These are phyloP conservation scores for Eustalomyia histrio DNA, from an alignment of 2,888 invertebrate genomes.

Conservation along the genomic window DNA sequence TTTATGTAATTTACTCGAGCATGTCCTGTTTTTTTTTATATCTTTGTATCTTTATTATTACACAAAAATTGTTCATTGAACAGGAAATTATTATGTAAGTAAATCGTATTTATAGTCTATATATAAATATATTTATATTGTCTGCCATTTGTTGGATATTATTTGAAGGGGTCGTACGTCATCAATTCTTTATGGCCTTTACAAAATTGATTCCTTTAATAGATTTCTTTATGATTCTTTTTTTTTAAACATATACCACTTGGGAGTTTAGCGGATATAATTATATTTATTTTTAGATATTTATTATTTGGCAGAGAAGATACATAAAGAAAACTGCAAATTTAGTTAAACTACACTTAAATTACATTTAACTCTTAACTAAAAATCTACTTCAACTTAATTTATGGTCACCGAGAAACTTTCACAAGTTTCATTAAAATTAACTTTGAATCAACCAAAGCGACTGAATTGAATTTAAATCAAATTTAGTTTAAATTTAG, in stretches of 20 bases:
- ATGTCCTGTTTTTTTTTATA: background rate
- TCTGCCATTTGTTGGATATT: conserved; percentile 21
- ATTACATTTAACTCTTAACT: no score
- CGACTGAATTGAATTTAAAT: no score
- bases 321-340: no score
- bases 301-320: no score
- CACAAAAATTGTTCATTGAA: conserved; percentile 66
- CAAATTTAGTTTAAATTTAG: no score
- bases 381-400: no score
- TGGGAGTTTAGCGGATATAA: background rate
- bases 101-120: conserved; percentile 54
- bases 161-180: background rate
- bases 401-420: no score
- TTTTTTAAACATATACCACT: background rate
- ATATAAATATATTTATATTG: conserved; percentile 43
- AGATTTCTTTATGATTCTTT: background rate
- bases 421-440: no score
- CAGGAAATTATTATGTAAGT: conserved; percentile 67
- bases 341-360: no score
- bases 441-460: no score
- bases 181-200: background rate
- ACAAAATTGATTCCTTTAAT: background rate
- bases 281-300: no score
- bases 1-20: background rate
- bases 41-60: conserved; percentile 45